These are phyloP conservation scores for Percina caprodes DNA, from an alignment of 2,113 vertebrate species.

Conservation along the genomic window DNA sequence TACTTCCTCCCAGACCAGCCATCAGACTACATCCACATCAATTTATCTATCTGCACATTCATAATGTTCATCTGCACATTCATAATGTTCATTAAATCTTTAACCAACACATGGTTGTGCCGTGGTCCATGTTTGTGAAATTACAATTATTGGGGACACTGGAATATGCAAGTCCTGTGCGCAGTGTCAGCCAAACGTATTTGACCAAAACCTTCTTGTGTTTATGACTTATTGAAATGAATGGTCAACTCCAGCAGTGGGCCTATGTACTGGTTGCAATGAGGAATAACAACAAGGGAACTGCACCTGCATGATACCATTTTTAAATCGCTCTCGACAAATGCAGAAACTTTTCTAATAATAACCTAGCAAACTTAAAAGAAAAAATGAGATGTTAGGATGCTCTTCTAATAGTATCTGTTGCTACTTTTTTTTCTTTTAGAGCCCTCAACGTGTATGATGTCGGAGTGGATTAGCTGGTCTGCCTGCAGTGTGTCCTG, in stretches of 20 bases:
- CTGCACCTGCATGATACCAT: constrained; percentile 8
- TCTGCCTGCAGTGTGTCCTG: constrained; percentile 95
- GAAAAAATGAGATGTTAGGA: not conserved
- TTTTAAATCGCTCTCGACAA: not conserved
- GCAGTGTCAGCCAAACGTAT: not conserved
- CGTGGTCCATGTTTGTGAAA: too few relatives aligned
- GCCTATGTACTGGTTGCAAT: not conserved
- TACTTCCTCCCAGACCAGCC: too few relatives aligned
- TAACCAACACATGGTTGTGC: too few relatives aligned
- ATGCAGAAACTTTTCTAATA: not conserved
- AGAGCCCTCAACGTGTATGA: constrained; percentile 96
- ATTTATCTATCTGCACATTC: too few relatives aligned
- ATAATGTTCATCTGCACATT: too few relatives aligned
- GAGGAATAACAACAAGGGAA: not conserved
- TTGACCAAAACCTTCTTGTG: not conserved
- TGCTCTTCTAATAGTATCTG: not conserved
- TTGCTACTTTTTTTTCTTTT: not conserved
- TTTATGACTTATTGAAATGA: constrained; percentile 12
- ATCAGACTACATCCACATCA: too few relatives aligned
- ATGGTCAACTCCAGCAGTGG: constrained; percentile 1
- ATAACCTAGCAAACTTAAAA: not conserved
- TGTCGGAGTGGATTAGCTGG: constrained; percentile 99
- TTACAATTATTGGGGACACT: too few relatives aligned
- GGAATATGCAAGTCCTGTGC: too few relatives aligned
- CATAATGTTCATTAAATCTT: too few relatives aligned